Conservation (phyloP, 2,888 invertebrate species). For the Notodonta ziczac region DNA sequence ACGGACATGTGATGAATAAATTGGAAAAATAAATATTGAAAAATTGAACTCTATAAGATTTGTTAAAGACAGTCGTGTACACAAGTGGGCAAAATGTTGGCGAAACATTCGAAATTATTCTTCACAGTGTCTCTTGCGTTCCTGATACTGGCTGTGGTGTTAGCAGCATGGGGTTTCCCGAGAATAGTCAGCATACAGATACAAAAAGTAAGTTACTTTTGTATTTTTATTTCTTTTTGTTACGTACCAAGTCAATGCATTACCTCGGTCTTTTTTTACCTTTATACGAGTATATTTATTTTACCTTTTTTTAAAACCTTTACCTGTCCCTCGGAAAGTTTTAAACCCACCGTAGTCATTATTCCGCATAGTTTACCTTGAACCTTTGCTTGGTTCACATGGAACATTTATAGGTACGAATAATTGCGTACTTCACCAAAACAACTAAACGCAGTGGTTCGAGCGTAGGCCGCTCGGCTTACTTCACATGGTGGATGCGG, state of each 20-base stretch:
- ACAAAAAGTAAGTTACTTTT: conserved; percentile 67
- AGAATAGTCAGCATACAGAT: conserved; percentile 73
- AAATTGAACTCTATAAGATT: conserved; percentile 7
- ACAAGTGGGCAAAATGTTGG: conserved; percentile 55
- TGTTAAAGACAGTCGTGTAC: conserved; percentile 23
- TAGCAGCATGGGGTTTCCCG: conserved; percentile 80
- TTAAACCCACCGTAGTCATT: too few species aligned
- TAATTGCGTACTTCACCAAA: too few species aligned
- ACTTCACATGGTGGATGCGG: too few species aligned
- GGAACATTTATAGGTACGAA: too few species aligned
- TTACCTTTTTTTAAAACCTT: background rate
- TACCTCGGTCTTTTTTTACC: background rate
- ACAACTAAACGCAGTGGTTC: too few species aligned
- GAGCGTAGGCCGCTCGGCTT: too few species aligned
- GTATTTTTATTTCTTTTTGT: background rate
- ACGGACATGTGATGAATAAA: conserved; percentile 35
- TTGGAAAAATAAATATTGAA: conserved; percentile 15
- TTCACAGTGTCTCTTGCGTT: conserved; percentile 63
- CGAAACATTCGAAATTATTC: conserved; percentile 61
- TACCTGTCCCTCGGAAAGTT: too few species aligned
- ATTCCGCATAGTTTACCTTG: too few species aligned
- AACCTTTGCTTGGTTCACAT: too few species aligned
- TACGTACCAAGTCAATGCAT: background rate
- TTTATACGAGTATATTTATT: background rate
- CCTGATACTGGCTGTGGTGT: conserved; percentile 65